A percentile compares a stretch with the other conserved stretches of the same genome.
phyloP scores from a whole-genome alignment of 1,140 invertebrate species.

The Drosophila subpulchrella region DNA sequence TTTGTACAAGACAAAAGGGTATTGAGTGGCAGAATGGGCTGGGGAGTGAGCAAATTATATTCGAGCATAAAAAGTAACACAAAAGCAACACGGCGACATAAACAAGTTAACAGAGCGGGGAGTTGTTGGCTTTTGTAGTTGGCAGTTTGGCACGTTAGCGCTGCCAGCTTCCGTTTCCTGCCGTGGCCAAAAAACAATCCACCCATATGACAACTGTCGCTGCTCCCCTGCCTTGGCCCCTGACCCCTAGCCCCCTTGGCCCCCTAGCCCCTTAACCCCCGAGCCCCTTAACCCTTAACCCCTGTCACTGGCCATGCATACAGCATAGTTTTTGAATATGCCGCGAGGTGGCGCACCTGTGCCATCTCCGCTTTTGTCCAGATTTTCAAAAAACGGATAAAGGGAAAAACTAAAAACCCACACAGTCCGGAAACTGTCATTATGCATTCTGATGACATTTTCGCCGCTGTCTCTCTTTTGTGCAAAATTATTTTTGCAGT shows the following conservation, averaged over 20 bases:
- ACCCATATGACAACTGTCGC: slow-evolving; percentile 78
- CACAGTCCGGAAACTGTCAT: slow-evolving; percentile 56
- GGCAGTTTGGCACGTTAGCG: slow-evolving; percentile 66
- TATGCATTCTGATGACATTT: slow-evolving; percentile 79
- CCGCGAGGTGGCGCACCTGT: slow-evolving; percentile 70
- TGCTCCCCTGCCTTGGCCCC: background rate
- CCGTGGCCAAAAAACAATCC: slow-evolving; percentile 70
- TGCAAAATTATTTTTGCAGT: slow-evolving; percentile 59
- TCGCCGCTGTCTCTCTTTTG: slow-evolving; percentile 55
- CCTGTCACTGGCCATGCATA: slow-evolving; percentile 53
- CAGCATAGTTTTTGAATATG: slow-evolving; percentile 55
- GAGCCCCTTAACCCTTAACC: background rate
- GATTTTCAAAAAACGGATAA: slow-evolving; percentile 51
- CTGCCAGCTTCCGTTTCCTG: slow-evolving; percentile 70
- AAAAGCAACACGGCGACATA: slow-evolving; percentile 75
- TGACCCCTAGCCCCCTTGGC: background rate
- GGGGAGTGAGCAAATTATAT: slow-evolving; percentile 59
- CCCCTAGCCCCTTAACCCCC: background rate
- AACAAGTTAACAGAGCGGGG: slow-evolving; percentile 74
- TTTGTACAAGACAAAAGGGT: background rate
- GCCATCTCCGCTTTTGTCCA: slow-evolving; percentile 47
- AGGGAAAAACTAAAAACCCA: slow-evolving; percentile 8
- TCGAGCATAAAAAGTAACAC: slow-evolving; percentile 64
- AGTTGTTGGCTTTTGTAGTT: slow-evolving; percentile 45
- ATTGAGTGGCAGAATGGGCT: background rate